phyloP scores from a whole-genome alignment of 2,888 invertebrate genomes.

The Eledona agricola region DNA sequence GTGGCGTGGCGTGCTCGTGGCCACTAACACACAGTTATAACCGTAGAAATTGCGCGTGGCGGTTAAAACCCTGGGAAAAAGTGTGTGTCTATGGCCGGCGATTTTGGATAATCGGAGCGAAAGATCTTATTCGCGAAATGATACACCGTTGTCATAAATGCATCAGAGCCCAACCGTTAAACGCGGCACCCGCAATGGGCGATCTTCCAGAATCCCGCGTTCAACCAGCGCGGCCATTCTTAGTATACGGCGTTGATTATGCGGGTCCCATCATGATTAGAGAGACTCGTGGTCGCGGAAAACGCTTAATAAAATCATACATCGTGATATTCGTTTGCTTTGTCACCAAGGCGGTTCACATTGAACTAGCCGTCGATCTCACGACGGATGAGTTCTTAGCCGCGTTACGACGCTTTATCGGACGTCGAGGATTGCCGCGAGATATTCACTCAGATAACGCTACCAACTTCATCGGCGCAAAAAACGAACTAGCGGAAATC shows the following conservation, averaged over 20 bases:
- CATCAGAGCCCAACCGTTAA: slow-evolving; percentile 3
- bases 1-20: too few relatives aligned
- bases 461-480: slow-evolving; percentile 29
- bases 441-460: slow-evolving; percentile 41
- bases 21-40: too few relatives aligned
- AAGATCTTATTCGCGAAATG: slow-evolving; percentile 11
- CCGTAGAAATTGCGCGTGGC: too few relatives aligned
- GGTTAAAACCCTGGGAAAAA: too few relatives aligned
- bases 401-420: slow-evolving; percentile 42
- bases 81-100: too few relatives aligned
- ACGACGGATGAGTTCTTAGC: slow-evolving; percentile 1
- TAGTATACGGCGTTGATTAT: slow-evolving; percentile 14
- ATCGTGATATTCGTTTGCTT: slow-evolving; percentile 35
- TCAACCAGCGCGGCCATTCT: slow-evolving; percentile 7
- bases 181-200: slow-evolving; percentile 5
- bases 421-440: slow-evolving; percentile 41
- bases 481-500: slow-evolving; percentile 22
- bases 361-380: slow-evolving; percentile 43
- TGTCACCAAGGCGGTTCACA: slow-evolving; percentile 43
- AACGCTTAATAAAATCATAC: slow-evolving; percentile 31
- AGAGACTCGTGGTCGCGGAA: slow-evolving; percentile 27
- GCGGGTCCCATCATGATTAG: slow-evolving; percentile 30
- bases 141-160: slow-evolving; percentile 26
- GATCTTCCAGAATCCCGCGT: slow-evolving; percentile 14
- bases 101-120: slow-evolving; percentile 35